Evolutionary conservation across 2,888 invertebrate genomes (phyloP), one percentile per base, ranked within the genome.

Genomic region (Linnaemya tessellans): DNA sequence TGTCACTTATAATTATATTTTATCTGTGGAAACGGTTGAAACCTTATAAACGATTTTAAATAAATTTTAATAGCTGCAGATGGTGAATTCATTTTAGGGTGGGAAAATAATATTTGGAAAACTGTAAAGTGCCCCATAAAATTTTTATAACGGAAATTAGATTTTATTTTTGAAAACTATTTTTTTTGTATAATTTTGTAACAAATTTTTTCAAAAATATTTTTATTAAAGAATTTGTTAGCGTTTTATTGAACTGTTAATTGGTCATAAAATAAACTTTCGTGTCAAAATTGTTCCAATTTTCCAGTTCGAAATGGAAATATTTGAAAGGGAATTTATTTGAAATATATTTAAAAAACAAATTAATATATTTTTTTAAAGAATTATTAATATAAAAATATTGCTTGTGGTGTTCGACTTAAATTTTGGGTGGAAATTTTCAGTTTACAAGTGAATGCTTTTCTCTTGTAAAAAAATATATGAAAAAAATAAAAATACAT

Each of bases 1-100:
- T 58, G 73, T 41, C 80, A 73, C 46, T 64, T 80, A 49, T 65
- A 80, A 73, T 80, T 80, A 74, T 41, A 80, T 25, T 13, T 13
- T 10, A 41, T 46, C 10, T 46, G 35, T 35, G n/a, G 18, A 43
- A 22, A 68, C 8, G 0, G 15, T 35, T 41, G 41, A 41, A 41
- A 41, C 13, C 10, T 38, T 9, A 60, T 38, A 78, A 68, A n/a
- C 68, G 60, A 68, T 78, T 68, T n/a, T 25, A 62, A 38, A 67
- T 43, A 35, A n/a, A 64, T 22, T 51, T 35, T 49, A 11, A 38
- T 15, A 15, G 25, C 1, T 13, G 18, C 38, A 74, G 60, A 60
- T 62, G 60, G 9, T 13, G 15, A 49, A 38, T 60, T 20, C 43
- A 43, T 56, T 43, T 67, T n/a, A 1, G 3, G 13, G 1, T n/a